These are phyloP conservation scores for Channa argus DNA, from an alignment of 2,113 vertebrate genomes.

Conservation along the genomic window DNA sequence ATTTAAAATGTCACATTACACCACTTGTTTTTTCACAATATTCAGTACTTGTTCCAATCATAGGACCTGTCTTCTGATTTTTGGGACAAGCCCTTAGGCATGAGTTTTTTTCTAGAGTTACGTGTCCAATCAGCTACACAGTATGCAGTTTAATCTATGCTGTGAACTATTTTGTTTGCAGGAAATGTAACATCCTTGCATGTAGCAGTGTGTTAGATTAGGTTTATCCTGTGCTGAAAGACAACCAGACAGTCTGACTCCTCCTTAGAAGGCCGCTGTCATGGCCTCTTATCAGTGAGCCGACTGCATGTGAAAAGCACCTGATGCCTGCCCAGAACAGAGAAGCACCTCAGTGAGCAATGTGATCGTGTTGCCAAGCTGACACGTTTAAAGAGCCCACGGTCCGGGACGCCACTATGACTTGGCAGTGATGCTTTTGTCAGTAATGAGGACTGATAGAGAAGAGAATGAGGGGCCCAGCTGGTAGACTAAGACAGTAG, in stretches of 20 bases:
- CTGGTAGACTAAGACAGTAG: constrained; percentile 32
- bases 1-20: neutral
- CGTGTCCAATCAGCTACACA: neutral
- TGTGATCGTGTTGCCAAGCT: constrained; percentile 44
- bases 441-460: constrained; percentile 59
- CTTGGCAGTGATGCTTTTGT: constrained; percentile 35
- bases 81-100: neutral
- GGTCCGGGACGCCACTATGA: constrained; percentile 27
- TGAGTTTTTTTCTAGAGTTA: neutral
- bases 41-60: neutral
- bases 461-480: constrained; percentile 48
- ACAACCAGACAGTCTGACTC: constrained; percentile 28
- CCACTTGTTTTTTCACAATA: neutral
- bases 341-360: constrained; percentile 40
- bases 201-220: neutral
- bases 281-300: constrained; percentile 14
- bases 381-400: constrained; percentile 45
- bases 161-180: constrained; percentile 9
- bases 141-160: neutral
- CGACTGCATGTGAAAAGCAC: constrained; percentile 33
- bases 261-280: constrained; percentile 8
- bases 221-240: neutral
- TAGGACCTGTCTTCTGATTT: neutral
- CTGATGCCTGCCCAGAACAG: constrained; percentile 14
- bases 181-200: neutral